Evolutionary conservation across 1,140 invertebrate genomes (phyloP).

Genomic region (Dryas iulia): DNA sequence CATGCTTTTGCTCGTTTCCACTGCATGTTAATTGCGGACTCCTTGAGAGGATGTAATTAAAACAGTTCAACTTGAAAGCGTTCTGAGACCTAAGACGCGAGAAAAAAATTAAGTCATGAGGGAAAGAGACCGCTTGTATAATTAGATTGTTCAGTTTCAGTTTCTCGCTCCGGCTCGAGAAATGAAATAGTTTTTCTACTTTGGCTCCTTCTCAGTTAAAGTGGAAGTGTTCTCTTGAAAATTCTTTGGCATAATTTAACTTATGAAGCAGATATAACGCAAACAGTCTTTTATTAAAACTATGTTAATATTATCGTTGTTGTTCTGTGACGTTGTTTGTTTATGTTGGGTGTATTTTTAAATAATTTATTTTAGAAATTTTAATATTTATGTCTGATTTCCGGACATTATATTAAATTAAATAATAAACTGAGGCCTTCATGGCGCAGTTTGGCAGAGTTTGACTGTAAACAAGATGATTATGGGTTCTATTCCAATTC

Average conservation of each 20-base stretch:
- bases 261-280: constrained; percentile 18
- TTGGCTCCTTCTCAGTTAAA: constrained; percentile 30
- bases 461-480: no score
- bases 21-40: constrained; percentile 54
- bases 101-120: constrained; percentile 49
- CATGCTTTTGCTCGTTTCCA: constrained; percentile 39
- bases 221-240: constrained; percentile 32
- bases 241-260: constrained; percentile 26
- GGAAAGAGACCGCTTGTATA: constrained; percentile 54
- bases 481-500: no score
- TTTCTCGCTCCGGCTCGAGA: constrained; percentile 39
- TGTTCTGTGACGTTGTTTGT: no score
- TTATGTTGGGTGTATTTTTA: no score
- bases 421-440: no score
- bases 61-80: constrained; percentile 51
- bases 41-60: constrained; percentile 58
- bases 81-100: constrained; percentile 41
- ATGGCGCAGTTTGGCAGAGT: no score
- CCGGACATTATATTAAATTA: no score
- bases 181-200: constrained; percentile 58
- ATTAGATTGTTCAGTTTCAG: constrained; percentile 60
- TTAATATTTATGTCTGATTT: no score
- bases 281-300: not conserved
- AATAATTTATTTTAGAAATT: no score
- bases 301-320: not conserved